Evolutionary conservation across 2,888 invertebrate genomes (phyloP).

Genomic region (Pachymerium ferrugineum): DNA sequence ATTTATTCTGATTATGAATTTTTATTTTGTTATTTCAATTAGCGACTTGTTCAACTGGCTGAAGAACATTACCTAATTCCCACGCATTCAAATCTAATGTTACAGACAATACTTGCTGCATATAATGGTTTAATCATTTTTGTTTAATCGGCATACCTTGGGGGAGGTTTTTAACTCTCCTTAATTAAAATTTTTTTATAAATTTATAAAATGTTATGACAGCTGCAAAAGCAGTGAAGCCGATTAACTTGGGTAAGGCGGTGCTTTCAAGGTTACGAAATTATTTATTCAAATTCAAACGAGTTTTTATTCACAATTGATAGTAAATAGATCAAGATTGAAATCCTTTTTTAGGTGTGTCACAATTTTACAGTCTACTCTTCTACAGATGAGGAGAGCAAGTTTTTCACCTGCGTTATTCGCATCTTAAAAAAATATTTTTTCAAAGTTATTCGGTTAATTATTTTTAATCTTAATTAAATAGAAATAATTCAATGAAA

Average conservation of each 20-base stretch:
- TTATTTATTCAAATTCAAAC: background rate
- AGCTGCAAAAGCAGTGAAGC: background rate
- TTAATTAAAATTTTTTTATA: too few species aligned
- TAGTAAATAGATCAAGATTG: background rate
- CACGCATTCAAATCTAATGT: too few species aligned
- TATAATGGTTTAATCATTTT: too few species aligned
- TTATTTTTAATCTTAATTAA: background rate
- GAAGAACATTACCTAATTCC: too few species aligned
- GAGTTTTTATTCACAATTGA: background rate
- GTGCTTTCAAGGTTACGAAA: background rate
- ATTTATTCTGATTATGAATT: too few species aligned
- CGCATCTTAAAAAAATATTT: background rate
- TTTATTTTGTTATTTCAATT: too few species aligned
- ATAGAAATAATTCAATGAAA: too few species aligned
- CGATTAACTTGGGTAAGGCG: background rate
- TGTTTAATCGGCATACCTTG: too few species aligned
- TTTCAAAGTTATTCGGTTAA: background rate
- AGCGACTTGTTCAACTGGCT: too few species aligned
- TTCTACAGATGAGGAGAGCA: background rate
- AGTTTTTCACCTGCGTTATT: background rate
- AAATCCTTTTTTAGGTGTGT: background rate
- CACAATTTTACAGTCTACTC: background rate
- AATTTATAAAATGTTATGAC: too few species aligned
- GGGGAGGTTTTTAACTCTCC: too few species aligned
- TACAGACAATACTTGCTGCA: too few species aligned